Conservation (phyloP, 2,888 invertebrate genomes). For the Alloscopus bannaensis region DNA sequence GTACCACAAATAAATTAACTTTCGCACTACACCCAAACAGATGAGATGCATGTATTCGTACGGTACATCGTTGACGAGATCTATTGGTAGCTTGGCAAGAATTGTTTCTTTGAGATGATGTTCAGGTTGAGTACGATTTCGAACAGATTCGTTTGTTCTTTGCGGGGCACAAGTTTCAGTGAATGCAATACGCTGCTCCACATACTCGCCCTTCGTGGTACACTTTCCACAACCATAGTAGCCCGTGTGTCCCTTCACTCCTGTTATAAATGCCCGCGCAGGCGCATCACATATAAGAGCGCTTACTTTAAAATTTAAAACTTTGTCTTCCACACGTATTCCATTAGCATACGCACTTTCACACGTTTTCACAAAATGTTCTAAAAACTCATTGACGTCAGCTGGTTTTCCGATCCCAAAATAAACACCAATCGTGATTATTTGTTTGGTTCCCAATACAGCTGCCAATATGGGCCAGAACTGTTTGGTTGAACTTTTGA, state of each 20-base stretch:
- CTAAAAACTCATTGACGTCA: not conserved
- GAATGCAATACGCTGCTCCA: constrained; percentile 2
- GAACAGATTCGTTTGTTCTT: constrained; percentile 29
- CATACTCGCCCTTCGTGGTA: not conserved
- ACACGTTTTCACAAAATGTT: not conserved
- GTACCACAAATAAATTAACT: constrained; percentile 43
- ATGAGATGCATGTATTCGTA: constrained; percentile 61
- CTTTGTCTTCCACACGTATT: not conserved
- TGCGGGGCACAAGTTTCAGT: not conserved
- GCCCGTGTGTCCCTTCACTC: constrained; percentile 20
- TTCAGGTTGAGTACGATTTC: not conserved
- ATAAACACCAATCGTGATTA: not conserved
- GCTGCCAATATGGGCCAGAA: constrained; percentile 17
- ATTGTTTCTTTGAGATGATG: constrained; percentile 22
- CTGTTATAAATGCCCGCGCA: constrained; percentile 8
- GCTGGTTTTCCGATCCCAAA: not conserved
- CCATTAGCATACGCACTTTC: not conserved
- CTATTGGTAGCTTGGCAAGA: constrained; percentile 25
- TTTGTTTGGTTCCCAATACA: not conserved
- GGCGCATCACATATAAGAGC: constrained; percentile 26
- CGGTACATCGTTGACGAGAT: constrained; percentile 43
- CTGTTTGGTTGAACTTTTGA: not conserved
- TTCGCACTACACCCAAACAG: constrained; percentile 55
- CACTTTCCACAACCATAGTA: constrained; percentile 15
- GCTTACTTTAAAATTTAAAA: not conserved